These are phyloP conservation scores for Schizopygopsis pylzovi DNA, from an alignment of 2,797 vertebrate genomes.

Conservation along the genomic window DNA sequence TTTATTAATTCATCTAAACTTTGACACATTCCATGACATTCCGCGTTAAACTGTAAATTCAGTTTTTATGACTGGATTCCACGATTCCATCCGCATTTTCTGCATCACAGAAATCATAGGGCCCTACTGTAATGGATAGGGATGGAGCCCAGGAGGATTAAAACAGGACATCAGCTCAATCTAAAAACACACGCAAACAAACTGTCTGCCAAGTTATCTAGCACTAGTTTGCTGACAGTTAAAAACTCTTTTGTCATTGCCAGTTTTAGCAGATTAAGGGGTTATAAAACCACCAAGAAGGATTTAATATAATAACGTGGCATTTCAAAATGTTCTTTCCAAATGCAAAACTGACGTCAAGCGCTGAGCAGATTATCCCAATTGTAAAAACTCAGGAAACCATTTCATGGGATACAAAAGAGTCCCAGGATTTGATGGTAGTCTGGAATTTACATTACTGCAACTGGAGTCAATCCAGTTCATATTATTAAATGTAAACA, in stretches of 20 bases:
- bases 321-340: slow-evolving; percentile 18
- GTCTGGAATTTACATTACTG: background rate
- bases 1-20: too few relatives aligned
- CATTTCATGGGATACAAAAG: background rate
- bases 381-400: slow-evolving; percentile 14
- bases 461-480: background rate
- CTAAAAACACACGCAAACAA: slow-evolving; percentile 28
- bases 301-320: background rate
- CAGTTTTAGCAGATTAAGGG: slow-evolving; percentile 2
- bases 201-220: slow-evolving; percentile 26
- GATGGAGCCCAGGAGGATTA: slow-evolving; percentile 35
- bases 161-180: slow-evolving; percentile 16
- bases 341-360: slow-evolving; percentile 15
- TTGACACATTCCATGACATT: too few relatives aligned
- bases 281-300: slow-evolving; percentile 17
- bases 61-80: too few relatives aligned
- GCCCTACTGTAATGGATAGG: slow-evolving; percentile 25
- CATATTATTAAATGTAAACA: background rate
- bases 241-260: background rate
- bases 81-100: too few relatives aligned
- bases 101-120: too few relatives aligned
- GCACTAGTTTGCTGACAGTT: slow-evolving; percentile 25
- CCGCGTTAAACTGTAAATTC: too few relatives aligned
- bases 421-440: background rate
- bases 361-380: background rate